Percentiles rank a stretch among this genome's conserved stretches.
phyloP scores from a whole-genome alignment of 2,113 vertebrate genomes.

The Gopherus evgoodei region DNA sequence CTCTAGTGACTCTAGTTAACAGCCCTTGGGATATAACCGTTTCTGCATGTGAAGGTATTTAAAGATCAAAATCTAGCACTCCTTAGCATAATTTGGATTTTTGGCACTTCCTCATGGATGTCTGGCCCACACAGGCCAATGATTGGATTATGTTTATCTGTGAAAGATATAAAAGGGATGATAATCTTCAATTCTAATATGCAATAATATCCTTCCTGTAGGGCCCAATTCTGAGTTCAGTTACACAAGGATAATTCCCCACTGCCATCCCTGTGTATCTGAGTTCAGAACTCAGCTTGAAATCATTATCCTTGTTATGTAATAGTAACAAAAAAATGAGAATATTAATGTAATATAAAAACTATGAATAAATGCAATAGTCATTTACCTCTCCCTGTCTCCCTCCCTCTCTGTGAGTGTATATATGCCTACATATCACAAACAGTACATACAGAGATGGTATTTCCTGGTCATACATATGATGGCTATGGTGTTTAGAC shows the following conservation, averaged over 20 bases:
- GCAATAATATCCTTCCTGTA: background rate
- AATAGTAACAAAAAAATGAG: background rate
- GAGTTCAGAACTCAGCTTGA: background rate
- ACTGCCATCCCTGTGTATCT: background rate
- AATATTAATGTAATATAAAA: background rate
- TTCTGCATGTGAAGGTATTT: accelerated
- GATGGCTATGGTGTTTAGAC: background rate
- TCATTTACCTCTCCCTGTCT: no score
- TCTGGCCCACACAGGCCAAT: background rate
- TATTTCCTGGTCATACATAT: background rate
- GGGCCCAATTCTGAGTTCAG: background rate
- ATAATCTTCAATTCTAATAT: background rate
- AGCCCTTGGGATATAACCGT: accelerated
- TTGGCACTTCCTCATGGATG: background rate
- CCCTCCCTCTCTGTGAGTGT: no score
- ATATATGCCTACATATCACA: background rate
- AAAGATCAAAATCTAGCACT: background rate
- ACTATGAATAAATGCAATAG: no score
- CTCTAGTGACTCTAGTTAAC: background rate
- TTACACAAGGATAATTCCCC: background rate
- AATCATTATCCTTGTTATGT: background rate
- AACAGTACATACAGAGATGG: background rate
- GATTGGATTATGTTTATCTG: background rate
- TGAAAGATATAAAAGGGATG: background rate
- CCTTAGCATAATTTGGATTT: background rate